Base-by-base conservation (phyloP, 2,888 invertebrate species). In the Polydrusus cervinus region DNA sequence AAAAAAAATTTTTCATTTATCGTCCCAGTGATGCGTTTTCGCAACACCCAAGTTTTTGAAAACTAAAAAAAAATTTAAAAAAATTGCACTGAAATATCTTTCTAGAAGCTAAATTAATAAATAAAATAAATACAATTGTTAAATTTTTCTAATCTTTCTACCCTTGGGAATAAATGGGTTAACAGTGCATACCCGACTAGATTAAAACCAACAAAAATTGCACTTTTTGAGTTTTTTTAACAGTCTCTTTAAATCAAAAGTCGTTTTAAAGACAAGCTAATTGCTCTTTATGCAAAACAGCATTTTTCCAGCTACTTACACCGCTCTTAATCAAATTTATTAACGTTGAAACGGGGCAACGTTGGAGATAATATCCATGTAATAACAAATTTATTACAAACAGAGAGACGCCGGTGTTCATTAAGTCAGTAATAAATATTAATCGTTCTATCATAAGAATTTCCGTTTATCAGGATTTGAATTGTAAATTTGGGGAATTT, bases 351-450 rank as follows among this genome's bases (percentile, higher is more conserved):
- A 45, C 47, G 73, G 62, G 72, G 55, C 69, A 20, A 53, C 53
- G 45, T 11, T 38, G 65, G 53, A 70, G 67, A 67, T 75, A 71
- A 75, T 75, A 75, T 75, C 67, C 71, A 51, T 65, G 76, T 77
- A 75, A 77, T 77, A 71, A 72, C 71, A 74, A 74, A 77, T 77
- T 77, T 77, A 77, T 77, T 75, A 75, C 72, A 75, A 74, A 77
- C 71, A 68, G 69, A 71, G 67, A 71, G 74, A 64, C 68, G 61
- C 69, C 67, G 57, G 62, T 38, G 74, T 75, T 75, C 74, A 75
- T 77, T 77, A 77, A 77, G 71, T 74, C 72, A 49, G 77, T 68
- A 77, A 77, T 77, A 77, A 77, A 77, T 77, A 77, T 77, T 77
- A 77, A 77, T 75, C 45, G 70, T 60, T 61, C 62, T 61, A 70